phyloP scores from a whole-genome alignment of 2,888 invertebrate species.

The Leptinotarsa peninsularis region DNA sequence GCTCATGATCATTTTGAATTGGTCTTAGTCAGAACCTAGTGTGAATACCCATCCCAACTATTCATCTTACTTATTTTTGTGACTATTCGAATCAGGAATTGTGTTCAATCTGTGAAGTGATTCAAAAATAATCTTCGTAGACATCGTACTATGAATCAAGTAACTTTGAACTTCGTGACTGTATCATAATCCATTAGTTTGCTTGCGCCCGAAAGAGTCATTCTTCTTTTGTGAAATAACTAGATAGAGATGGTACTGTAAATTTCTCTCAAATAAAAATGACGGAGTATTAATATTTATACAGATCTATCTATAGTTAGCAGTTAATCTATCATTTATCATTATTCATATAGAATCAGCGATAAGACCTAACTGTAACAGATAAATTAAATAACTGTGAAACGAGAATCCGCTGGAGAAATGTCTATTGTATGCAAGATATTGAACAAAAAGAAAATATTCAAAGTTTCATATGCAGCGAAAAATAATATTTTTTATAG shows the following conservation, averaged over 20 bases:
- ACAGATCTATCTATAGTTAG: conserved; percentile 39
- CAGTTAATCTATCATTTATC: conserved; percentile 48
- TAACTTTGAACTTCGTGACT: too few relatives aligned
- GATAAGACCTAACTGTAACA: conserved; percentile 30
- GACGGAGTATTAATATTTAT: conserved; percentile 44
- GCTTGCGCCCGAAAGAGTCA: neutral
- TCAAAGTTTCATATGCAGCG: neutral
- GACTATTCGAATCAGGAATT: too few relatives aligned
- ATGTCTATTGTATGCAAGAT: conserved; percentile 2
- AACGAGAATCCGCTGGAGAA: neutral
- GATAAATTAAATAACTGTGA: conserved; percentile 15
- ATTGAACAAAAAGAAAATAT: neutral
- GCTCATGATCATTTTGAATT: too few relatives aligned
- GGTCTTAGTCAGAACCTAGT: too few relatives aligned
- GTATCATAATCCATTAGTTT: neutral
- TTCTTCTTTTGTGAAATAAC: conserved; percentile 11
- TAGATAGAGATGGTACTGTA: conserved; percentile 31
- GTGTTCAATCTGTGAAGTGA: too few relatives aligned
- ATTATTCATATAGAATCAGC: conserved; percentile 42
- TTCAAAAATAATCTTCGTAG: too few relatives aligned
- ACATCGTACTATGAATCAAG: too few relatives aligned
- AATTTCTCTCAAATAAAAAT: conserved; percentile 32
- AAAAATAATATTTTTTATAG: neutral
- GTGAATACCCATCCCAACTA: too few relatives aligned
- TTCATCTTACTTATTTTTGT: too few relatives aligned